A percentile compares a stretch with the other conserved stretches of the same genome.
Evolutionary conservation across 1,140 invertebrate species (phyloP).

Genomic region (Harpegnathos saltator): DNA sequence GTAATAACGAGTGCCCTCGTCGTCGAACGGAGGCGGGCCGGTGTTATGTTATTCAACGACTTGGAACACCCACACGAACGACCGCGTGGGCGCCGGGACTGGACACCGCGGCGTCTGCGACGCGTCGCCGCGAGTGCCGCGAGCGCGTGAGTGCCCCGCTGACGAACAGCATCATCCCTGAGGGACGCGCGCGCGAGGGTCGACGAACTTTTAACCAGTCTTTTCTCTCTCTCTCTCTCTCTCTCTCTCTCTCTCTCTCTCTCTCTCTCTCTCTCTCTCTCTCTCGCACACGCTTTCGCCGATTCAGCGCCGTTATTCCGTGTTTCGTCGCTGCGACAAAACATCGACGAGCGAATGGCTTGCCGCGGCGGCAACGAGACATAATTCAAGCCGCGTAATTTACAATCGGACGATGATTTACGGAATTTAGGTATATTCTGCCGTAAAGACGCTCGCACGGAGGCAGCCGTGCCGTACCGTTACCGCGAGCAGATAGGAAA

Average conservation of each 20-base stretch:
- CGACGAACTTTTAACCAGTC: conserved; percentile 63
- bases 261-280: no score
- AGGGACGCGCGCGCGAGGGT: conserved; percentile 27
- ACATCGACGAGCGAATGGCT: conserved; percentile 10
- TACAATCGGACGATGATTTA: conserved; percentile 52
- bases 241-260: no score
- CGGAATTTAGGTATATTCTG: conserved; percentile 32
- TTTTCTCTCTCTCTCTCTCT: no score
- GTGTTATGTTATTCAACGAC: conserved; percentile 66
- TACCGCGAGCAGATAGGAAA: not conserved
- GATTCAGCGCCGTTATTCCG: conserved; percentile 33
- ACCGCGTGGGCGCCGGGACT: conserved; percentile 54
- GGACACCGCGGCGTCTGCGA: not conserved
- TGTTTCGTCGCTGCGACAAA: conserved; percentile 33
- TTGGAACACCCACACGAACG: conserved; percentile 38
- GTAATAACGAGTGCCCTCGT: conserved; percentile 62
- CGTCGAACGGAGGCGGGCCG: conserved; percentile 6
- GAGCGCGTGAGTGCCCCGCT: conserved; percentile 9
- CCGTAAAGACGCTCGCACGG: conserved; percentile 16
- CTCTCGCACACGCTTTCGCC: not conserved
- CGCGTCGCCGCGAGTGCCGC: conserved; percentile 18
- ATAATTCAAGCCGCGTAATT: conserved; percentile 51
- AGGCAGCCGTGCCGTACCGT: conserved; percentile 20
- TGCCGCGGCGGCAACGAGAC: not conserved
- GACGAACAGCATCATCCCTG: conserved; percentile 34